These are phyloP conservation scores for Dendrolimus pini DNA, from an alignment of 2,888 invertebrate species.

Conservation along the genomic window DNA sequence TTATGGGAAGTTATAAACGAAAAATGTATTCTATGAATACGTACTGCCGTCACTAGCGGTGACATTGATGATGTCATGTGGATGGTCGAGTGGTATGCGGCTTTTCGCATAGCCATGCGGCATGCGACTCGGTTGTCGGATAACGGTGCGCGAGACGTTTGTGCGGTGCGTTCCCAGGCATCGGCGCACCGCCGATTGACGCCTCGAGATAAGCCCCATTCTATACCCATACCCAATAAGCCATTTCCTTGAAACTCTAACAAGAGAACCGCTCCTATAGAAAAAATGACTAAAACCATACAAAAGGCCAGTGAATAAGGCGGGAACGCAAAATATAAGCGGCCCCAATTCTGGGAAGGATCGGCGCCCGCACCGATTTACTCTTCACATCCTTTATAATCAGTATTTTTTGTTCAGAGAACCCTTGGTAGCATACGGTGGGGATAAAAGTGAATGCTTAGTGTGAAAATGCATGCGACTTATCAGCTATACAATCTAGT, in stretches of 20 bases:
- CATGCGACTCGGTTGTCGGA: slow-evolving; percentile 18
- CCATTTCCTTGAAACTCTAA: slow-evolving; percentile 71
- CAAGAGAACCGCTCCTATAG: slow-evolving; percentile 64
- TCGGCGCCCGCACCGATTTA: slow-evolving; percentile 70
- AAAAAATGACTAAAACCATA: slow-evolving; percentile 58
- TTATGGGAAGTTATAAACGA: slow-evolving; percentile 19
- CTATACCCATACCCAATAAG: slow-evolving; percentile 71
- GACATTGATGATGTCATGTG: slow-evolving; percentile 35
- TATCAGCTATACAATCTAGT: background rate
- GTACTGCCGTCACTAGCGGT: slow-evolving; percentile 26
- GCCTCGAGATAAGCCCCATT: slow-evolving; percentile 59
- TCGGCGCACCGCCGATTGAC: slow-evolving; percentile 42
- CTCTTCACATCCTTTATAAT: slow-evolving; percentile 71
- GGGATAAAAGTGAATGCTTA: slow-evolving; percentile 36
- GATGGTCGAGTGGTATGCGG: slow-evolving; percentile 21
- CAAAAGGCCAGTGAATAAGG: slow-evolving; percentile 64
- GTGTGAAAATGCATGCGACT: background rate
- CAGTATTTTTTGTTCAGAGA: slow-evolving; percentile 63
- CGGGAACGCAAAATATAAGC: slow-evolving; percentile 75
- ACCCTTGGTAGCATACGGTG: slow-evolving; percentile 66
- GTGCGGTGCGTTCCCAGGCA: slow-evolving; percentile 47
- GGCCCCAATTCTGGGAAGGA: slow-evolving; percentile 69
- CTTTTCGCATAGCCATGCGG: slow-evolving; percentile 12
- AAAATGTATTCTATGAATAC: slow-evolving; percentile 8
- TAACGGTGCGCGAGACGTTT: slow-evolving; percentile 45